Base-by-base conservation (phyloP, 2,888 invertebrate genomes). In the Hypsopygia costalis region DNA sequence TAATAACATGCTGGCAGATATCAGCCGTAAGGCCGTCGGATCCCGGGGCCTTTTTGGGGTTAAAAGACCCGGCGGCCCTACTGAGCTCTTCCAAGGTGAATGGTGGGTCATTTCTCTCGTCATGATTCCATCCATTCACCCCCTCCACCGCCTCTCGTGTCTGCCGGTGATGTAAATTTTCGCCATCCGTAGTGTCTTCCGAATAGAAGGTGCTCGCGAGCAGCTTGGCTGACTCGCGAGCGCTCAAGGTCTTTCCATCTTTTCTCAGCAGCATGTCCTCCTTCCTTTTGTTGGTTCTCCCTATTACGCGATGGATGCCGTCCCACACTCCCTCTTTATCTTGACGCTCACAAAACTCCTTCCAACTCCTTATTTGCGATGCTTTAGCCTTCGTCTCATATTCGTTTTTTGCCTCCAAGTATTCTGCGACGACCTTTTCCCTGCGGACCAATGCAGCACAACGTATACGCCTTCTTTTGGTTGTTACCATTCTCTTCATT, bases 361-460 rank as follows among this genome's bases (percentile, higher is more conserved):
- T 29, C 29, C 29, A 29, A 9, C 29, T 29, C n/a, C n/a, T n/a
- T n/a, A n/a, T n/a, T n/a, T n/a, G n/a, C 4, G 4, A 5, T 9
- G 9, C 9, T 9, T 29, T 8, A 5, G 29, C 29, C 10, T 9
- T 29, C 5, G n/a, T n/a, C n/a, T n/a, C n/a, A n/a, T n/a, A n/a
- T n/a, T n/a, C n/a, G n/a, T n/a, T n/a, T n/a, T n/a, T 29, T 29
- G 4, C 9, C 9, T 5, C 9, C 4, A 10, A 10, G 1, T 29
- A 9, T 9, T 29, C 29, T 1, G 4, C 11, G 16, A 16, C 16
- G 2, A 16, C 16, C 16, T 4, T 3, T 16, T 4, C 4, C 12
- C 30, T 35, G 0, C 40, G 28, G 16, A 40, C 16, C 1, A 37
- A 40, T 0, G 55, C 46, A 5, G 55, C 50, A 4, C 41, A 41